These are phyloP conservation scores for Myxocyprinus asiaticus DNA, from an alignment of 2,113 vertebrate genomes.

Conservation along the genomic window DNA sequence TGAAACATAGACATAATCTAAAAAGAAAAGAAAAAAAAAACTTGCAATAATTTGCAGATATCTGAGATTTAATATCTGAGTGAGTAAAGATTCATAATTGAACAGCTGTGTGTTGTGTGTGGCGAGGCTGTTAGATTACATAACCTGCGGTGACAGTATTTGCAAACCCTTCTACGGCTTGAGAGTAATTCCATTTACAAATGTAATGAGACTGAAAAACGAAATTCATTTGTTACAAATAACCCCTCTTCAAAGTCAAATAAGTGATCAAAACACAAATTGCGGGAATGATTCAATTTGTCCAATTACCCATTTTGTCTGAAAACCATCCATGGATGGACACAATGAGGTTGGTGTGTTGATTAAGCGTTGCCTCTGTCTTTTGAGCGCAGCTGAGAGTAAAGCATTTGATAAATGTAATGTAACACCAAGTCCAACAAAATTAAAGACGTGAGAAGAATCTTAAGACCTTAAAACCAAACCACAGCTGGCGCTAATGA, in stretches of 20 bases:
- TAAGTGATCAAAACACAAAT: constrained; percentile 11
- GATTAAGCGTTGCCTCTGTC: constrained; percentile 5
- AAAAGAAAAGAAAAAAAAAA: no score
- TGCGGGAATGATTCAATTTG: constrained; percentile 2
- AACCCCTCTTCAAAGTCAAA: constrained; percentile 20
- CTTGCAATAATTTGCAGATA: no score
- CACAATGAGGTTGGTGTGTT: not conserved
- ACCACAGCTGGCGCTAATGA: constrained; percentile 38
- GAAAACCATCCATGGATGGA: constrained; percentile 8
- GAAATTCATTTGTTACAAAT: not conserved
- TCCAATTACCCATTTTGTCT: constrained; percentile 28
- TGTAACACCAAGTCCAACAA: constrained; percentile 39
- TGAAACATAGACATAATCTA: not conserved
- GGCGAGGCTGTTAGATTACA: constrained; percentile 8
- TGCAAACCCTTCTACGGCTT: constrained; percentile 18
- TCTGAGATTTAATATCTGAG: not conserved
- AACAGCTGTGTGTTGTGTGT: constrained; percentile 6
- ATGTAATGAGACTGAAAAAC: not conserved
- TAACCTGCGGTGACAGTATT: constrained; percentile 23
- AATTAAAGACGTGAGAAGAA: constrained; percentile 40
- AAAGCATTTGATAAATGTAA: constrained; percentile 20
- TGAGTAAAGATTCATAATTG: not conserved
- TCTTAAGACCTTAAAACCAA: constrained; percentile 31
- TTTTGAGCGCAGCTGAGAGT: constrained; percentile 3
- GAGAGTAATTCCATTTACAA: not conserved